Conservation (phyloP, 2,113 vertebrate species). For the Aspiorhynchus laticeps region DNA sequence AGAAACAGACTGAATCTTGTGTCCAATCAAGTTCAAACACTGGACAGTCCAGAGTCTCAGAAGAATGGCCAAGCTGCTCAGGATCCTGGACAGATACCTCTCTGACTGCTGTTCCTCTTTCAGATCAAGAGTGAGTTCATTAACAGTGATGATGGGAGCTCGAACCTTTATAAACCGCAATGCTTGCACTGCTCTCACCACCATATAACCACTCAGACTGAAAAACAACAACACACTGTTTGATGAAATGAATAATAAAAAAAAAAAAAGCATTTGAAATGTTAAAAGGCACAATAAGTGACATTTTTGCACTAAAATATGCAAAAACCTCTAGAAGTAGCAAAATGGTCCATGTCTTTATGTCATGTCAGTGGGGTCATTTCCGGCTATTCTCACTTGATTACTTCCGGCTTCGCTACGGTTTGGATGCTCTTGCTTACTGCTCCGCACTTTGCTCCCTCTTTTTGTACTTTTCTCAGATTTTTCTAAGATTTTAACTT, state of each 20-base stretch:
- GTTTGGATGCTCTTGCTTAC: too few relatives aligned
- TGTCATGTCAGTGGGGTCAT: too few relatives aligned
- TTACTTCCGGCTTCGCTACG: too few relatives aligned
- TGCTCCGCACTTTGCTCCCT: too few relatives aligned
- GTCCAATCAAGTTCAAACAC: neutral
- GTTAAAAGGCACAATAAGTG: too few relatives aligned
- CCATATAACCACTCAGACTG: conserved; percentile 51
- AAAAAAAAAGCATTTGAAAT: too few relatives aligned
- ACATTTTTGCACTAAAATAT: too few relatives aligned
- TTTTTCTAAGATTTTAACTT: too few relatives aligned
- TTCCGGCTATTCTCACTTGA: too few relatives aligned
- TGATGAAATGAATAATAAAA: too few relatives aligned
- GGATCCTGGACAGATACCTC: neutral
- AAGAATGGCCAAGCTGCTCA: conserved; percentile 43
- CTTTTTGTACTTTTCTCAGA: too few relatives aligned
- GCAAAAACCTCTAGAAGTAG: neutral
- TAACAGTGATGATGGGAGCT: conserved; percentile 23
- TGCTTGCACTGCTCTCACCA: conserved; percentile 13
- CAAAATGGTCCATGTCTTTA: neutral
- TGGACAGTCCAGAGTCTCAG: conserved; percentile 25
- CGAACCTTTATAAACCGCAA: neutral
- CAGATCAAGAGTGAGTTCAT: conserved; percentile 46
- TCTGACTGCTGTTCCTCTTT: neutral
- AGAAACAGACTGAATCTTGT: too few relatives aligned
- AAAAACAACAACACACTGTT: neutral